Evolutionary conservation across 2,888 invertebrate genomes (phyloP), one percentile per base, ranked within the genome.

Genomic region (Trisateles emortualis): DNA sequence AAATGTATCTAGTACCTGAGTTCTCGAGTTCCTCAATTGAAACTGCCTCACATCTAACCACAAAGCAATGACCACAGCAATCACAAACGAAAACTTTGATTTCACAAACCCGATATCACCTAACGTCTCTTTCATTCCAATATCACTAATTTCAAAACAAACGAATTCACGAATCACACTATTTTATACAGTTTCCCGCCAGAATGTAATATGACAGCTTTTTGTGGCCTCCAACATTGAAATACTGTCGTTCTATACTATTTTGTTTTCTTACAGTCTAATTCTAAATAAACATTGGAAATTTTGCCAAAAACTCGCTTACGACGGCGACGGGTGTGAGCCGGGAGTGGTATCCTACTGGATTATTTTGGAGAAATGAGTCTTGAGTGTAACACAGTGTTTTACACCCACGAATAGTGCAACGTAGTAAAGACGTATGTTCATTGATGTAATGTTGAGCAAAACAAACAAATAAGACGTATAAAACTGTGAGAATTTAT

Each of bases 291-390:
- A 56, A 72, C 72, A 56, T 53, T 16, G 42, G 44, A 45, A 36
- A 32, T 45, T 35, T 42, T 60, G 75, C 68, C 72, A 74, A 59
- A 52, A 45, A 16, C 45, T 51, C 63, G 67, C 68, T 64, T 72
- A 61, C 65, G 41, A 30, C 71, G 72, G 61, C 65, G 41, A 30
- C 71, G 72, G 61, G 64, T 53, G 10, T 46, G 49, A 13, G 30
- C 51, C 10, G n/a, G 49, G 57, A 54, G 41, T 56, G 42, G 46
- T 54, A 32, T 48, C 50, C 48, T 33, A 79, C 81, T 79, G 71
- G 68, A 79, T 67, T 61, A 67, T 74, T 78, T 76, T 76, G 74
- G 77, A 72, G 58, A 76, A 78, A 69, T 46, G 43, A 39, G 41
- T 53, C 40, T 64, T 14, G 35, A 30, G 9, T 36, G 35, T 10